Base-by-base conservation (phyloP, 2,797 vertebrate species). In the Anguilla megastoma region DNA sequence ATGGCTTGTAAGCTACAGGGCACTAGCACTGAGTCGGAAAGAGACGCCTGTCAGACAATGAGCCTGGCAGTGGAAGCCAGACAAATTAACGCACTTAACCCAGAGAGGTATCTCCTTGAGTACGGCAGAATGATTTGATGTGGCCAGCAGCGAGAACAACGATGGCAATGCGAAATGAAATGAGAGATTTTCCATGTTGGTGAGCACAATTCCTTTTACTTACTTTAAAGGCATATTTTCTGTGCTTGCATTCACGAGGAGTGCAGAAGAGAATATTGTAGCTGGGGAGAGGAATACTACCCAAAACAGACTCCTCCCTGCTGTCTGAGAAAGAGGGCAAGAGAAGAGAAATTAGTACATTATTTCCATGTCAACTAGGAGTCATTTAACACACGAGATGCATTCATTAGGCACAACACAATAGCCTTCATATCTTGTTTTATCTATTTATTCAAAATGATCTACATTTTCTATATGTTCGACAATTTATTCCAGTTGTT, bases 161-260 rank as follows among this genome's bases (percentile, higher is more conserved):
- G 12, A 36, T 85, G 58, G 36, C 21, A 60, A 18, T 27, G 18
- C 16, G 36, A 36, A 60, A 16, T 3, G 18, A 3, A 10, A 36
- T 56, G 30, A 18, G 24, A 0, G 21, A 63, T 85, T 27, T 36
- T 41, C 0, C 4, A 36, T 60, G 7, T 36, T 58, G 50, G 84
- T 21, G 66, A 52, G 30, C 3, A 16, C 27, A 76, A 21, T 86
- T n/a, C 12, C 12, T 10, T 58, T 76, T 7, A 91, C 93, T 89
- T 93, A 98, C 98, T 88, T 98, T 98, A 92, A 98, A 98, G 52
- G 97, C 96, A 89, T 97, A 97, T 89, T 97, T 97, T 14, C 97
- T 94, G 91, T 97, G 97, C 88, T 96, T 97, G 90, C 96, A 97
- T 92, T 97, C 97, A 87, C 96, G 93, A 0, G 97, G 96, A 0